Percentiles rank a stretch among this genome's conserved stretches.
These are phyloP conservation scores for Cyprinella venusta DNA, from an alignment of 2,797 vertebrate genomes.

Conservation along the genomic window DNA sequence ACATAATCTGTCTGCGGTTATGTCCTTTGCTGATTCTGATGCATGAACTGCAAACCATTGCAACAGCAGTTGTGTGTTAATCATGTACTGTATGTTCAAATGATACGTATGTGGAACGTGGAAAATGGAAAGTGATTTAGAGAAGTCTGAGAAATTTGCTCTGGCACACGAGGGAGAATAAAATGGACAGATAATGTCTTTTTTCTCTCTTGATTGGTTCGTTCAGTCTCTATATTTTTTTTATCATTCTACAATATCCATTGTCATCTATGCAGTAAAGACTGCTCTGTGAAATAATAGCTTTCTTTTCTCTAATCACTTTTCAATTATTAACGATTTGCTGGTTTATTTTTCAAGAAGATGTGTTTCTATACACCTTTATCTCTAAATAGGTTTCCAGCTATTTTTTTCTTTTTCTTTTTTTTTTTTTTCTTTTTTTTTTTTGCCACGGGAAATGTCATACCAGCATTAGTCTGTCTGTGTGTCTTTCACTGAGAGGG, in stretches of 20 bases:
- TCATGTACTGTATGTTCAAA: conserved; percentile 46
- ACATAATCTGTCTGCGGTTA: conserved; percentile 40
- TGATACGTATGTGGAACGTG: conserved; percentile 60
- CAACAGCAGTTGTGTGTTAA: conserved; percentile 76
- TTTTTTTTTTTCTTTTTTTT: neutral
- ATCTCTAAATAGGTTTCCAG: conserved; percentile 10
- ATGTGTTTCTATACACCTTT: conserved; percentile 20
- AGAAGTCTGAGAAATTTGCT: conserved; percentile 64
- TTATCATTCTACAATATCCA: conserved; percentile 66
- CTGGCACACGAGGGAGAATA: conserved; percentile 61
- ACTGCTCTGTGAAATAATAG: conserved; percentile 53
- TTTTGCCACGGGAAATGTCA: conserved; percentile 8
- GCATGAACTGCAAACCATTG: conserved; percentile 72
- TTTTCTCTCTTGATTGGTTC: conserved; percentile 69
- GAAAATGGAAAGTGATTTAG: conserved; percentile 77
- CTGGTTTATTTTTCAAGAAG: conserved; percentile 17
- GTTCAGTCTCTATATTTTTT: conserved; percentile 69
- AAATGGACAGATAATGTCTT: conserved; percentile 72
- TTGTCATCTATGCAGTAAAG: conserved; percentile 53
- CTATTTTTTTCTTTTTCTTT: neutral
- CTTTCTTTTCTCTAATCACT: conserved; percentile 35
- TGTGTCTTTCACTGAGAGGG: conserved; percentile 4
- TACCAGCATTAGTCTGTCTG: neutral
- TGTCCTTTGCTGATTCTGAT: conserved; percentile 65
- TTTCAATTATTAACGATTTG: conserved; percentile 36